phyloP scores from a whole-genome alignment of 1,140 invertebrate species.

The Polypedilum pembai region DNA sequence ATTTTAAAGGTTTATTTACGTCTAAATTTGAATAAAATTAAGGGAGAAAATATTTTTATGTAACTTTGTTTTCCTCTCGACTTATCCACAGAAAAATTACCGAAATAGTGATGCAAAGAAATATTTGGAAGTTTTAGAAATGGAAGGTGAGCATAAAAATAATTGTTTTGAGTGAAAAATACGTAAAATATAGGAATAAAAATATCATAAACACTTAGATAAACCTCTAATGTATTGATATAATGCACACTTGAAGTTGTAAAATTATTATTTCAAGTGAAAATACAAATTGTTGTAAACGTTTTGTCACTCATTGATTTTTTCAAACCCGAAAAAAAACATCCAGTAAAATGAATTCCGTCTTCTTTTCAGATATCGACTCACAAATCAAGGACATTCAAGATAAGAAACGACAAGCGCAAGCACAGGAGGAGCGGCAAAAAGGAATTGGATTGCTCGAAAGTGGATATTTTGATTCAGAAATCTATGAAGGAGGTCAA shows the following conservation, averaged over 20 bases:
- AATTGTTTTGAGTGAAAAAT: neutral
- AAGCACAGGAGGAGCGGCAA: conserved; percentile 52
- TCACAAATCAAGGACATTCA: conserved; percentile 87
- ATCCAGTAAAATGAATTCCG: neutral
- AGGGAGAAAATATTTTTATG: conserved; percentile 32
- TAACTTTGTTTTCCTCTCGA: neutral
- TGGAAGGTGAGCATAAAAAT: neutral
- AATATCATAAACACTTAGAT: neutral
- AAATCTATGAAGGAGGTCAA: conserved; percentile 76
- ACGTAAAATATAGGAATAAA: neutral
- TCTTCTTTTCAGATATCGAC: conserved; percentile 71
- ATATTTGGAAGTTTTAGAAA: neutral
- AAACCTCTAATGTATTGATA: neutral
- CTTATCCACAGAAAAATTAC: neutral
- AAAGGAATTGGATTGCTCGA: conserved; percentile 80
- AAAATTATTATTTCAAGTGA: neutral
- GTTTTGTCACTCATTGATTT: conserved; percentile 3
- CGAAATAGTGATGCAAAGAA: neutral
- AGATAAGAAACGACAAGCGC: conserved; percentile 71
- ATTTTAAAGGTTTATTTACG: neutral
- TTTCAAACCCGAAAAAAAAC: neutral
- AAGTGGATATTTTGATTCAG: conserved; percentile 82
- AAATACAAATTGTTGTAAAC: neutral
- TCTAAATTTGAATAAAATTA: conserved; percentile 30
- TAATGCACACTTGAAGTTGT: neutral